Evolutionary conservation across 2,113 vertebrate genomes (phyloP).

Genomic region (Chaetura pelagica): DNA sequence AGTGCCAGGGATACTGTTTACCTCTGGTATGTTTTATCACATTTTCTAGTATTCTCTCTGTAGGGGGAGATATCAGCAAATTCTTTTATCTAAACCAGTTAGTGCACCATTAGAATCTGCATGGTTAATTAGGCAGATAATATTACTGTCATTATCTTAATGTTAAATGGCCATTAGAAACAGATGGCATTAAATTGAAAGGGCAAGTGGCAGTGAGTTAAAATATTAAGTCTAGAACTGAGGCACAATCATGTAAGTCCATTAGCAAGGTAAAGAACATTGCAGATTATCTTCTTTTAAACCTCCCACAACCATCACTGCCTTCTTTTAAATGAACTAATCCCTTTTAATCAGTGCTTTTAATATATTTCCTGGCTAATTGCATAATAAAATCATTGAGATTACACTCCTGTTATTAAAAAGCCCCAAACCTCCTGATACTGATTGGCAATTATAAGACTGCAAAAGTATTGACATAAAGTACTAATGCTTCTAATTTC

Average conservation of each 20-base stretch:
- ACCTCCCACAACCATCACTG: neutral
- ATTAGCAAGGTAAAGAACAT: conserved; percentile 76
- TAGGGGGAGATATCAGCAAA: conserved; percentile 71
- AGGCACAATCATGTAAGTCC: conserved; percentile 59
- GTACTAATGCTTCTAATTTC: conserved; percentile 36
- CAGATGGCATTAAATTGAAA: conserved; percentile 68
- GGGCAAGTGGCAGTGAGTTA: conserved; percentile 45
- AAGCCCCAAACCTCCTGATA: conserved; percentile 47
- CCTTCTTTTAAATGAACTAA: conserved; percentile 26
- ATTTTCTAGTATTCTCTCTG: conserved; percentile 59
- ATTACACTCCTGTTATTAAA: conserved; percentile 60
- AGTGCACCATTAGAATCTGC: conserved; percentile 73
- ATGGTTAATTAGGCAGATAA: conserved; percentile 77
- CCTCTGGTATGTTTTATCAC: conserved; percentile 60
- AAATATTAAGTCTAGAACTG: conserved; percentile 47
- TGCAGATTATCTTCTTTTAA: conserved; percentile 54
- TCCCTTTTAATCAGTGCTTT: conserved; percentile 66
- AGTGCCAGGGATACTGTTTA: conserved; percentile 53
- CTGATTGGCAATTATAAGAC: conserved; percentile 61
- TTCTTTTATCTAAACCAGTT: conserved; percentile 81
- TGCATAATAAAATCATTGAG: conserved; percentile 64
- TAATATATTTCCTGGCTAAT: conserved; percentile 71
- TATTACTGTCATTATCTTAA: conserved; percentile 78
- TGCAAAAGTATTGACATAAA: conserved; percentile 67
- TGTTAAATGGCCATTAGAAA: conserved; percentile 79